Evolutionary conservation across 2,113 vertebrate species (phyloP), one percentile per base, ranked within the genome.

Genomic region (Nyctibius bracteatus): DNA sequence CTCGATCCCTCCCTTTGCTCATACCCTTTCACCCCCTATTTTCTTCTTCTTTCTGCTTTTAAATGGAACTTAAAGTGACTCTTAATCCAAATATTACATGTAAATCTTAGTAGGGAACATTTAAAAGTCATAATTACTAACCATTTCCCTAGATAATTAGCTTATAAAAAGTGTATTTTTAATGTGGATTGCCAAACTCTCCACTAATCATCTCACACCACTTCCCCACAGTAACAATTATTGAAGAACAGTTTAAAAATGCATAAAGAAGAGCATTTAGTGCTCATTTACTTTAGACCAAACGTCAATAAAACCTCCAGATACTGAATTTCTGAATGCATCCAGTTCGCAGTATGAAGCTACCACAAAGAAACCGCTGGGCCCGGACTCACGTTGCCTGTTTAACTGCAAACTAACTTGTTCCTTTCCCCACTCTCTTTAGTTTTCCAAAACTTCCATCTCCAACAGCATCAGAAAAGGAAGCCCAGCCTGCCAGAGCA

Each of bases 111-210:
- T 0, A 55, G 55, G 78, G 72, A 65, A 81, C 65, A 84, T 82
- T 92, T 28, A 62, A 63, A 92, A 92, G 84, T 72, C 68, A 31
- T 92, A 94, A 94, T 95, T 96, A 46, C 88, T 52, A 86, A 86
- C 86, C 72, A 75, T 92, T 96, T 82, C 61, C 92, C 88, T 35
- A 7, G 28, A 83, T 87, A 95, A 97, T 96, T 94, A 96, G 88
- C 94, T 95, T 24, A 91, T 72, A 92, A 94, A 96, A 92, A 93
- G 94, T 87, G 73, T 79, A 88, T 84, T 95, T 96, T 94, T 89
- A 91, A 93, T 49, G 73, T 58, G 88, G 86, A 93, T 54, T 94
- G 94, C 91, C 94, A 94, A 87, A 96, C 86, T 85, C 83, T 96
- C 94, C 83, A 49, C 94, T 96, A 94, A 96, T 87, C 95, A 95